Evolutionary conservation across 2,113 vertebrate species (phyloP), one percentile per base, ranked within the genome.

Genomic region (Pygoscelis antarcticus): DNA sequence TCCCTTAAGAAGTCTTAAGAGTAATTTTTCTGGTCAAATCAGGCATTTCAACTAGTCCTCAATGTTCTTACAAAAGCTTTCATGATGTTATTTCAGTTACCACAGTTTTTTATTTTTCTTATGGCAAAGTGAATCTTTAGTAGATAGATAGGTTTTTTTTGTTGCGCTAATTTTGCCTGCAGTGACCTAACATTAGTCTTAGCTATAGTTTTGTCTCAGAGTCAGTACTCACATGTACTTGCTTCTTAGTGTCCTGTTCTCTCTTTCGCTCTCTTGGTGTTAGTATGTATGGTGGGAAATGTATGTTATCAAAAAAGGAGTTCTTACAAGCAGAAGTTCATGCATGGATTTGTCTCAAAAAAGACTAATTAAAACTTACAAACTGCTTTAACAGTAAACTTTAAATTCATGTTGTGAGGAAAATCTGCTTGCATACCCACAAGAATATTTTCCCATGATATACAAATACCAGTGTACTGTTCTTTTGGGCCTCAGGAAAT

Each of bases 361-460:
- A 91, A 76, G 64, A 66, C 36, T 90, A 93, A 94, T 93, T 96
- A 96, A 96, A 91, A 94, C 52, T 94, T 87, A n/a, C 29, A 70
- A 82, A 95, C 30, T 70, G 58, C 51, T 91, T 64, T 93, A 91
- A 34, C 34, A 76, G 40, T 72, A 36, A 93, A 87, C 40, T 89
- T 91, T 34, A 72, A 93, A 87, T 82, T 72, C 16, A 30, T 79
- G 20, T 68, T 36, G 29, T 89, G 25, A 76, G 22, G 21, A 89
- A 95, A 94, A 79, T 72, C 62, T 91, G 52, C 62, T 89, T 88
- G 27, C 32, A 65, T 80, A 88, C 7, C 34, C 36, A 65, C 57
- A 90, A 55, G 61, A 76, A 23, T 89, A 30, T 72, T 94, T 87
- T 61, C 49, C 70, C 19, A 51, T 76, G 11, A 74, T 46, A 26